Evolutionary conservation across 1,140 invertebrate genomes (phyloP).

Genomic region (Ips nitidus): DNA sequence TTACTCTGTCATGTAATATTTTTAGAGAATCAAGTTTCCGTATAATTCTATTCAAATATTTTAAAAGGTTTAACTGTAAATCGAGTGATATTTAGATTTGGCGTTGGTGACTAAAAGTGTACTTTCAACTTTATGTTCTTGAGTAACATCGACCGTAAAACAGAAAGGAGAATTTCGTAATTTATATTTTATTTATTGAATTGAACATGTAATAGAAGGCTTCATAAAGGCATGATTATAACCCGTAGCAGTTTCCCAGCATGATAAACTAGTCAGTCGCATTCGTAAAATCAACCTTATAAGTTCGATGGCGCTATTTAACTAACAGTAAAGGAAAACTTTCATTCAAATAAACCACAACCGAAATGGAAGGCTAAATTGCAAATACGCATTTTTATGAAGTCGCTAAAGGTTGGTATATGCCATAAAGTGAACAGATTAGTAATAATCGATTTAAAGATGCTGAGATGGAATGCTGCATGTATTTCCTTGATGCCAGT

Average conservation of each 20-base stretch:
- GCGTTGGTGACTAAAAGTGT: no score
- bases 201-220: conserved; percentile 23
- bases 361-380: conserved; percentile 22
- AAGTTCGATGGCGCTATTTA: conserved; percentile 15
- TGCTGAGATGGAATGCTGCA: no score
- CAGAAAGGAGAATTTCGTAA: no score
- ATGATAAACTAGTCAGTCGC: conserved; percentile 24
- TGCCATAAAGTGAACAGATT: neutral
- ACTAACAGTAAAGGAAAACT: conserved; percentile 25
- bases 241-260: conserved; percentile 25
- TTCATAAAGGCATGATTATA: conserved; percentile 25
- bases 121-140: no score
- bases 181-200: neutral
- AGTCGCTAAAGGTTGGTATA: neutral
- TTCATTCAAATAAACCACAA: conserved; percentile 25
- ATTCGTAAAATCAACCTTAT: conserved; percentile 27
- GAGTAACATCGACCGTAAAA: no score
- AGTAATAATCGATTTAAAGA: no score
- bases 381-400: conserved; percentile 3
- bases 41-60: no score
- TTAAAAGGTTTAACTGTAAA: no score
- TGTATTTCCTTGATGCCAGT: no score
- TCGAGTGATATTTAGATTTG: no score
- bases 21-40: no score
- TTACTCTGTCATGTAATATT: no score